These are phyloP conservation scores for Amphiura filiformis DNA, from an alignment of 35 echinoderm and acorn worm genomes.

Conservation along the genomic window DNA sequence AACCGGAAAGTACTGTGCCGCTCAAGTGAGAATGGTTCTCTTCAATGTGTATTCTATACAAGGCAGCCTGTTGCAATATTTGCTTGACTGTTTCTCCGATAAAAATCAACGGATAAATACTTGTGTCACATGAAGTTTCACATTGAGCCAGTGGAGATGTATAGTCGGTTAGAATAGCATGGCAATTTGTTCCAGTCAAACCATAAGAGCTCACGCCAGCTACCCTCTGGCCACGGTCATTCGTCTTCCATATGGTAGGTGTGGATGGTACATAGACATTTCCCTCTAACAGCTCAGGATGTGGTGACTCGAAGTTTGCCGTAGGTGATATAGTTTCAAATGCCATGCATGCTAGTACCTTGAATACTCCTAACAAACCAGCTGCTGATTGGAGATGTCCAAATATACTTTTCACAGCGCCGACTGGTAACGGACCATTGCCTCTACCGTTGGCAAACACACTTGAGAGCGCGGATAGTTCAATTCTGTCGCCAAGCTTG, in stretches of 20 bases:
- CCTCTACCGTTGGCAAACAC: not conserved
- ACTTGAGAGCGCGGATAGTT: not conserved
- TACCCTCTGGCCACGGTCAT: not conserved
- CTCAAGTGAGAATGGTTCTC: not conserved
- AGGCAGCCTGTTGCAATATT: not conserved
- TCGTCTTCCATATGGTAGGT: not conserved
- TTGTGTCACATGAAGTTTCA: not conserved
- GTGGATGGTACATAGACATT: not conserved
- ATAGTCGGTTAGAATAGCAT: not conserved
- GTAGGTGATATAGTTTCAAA: constrained; percentile 1
- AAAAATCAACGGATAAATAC: not conserved
- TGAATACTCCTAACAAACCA: constrained; percentile 18
- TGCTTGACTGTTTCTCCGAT: not conserved
- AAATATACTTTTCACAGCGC: constrained; percentile 2
- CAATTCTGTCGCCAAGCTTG: not conserved
- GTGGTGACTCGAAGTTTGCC: constrained; percentile 5
- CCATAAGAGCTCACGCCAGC: not conserved
- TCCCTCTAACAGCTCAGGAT: not conserved
- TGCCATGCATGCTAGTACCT: constrained; percentile 7
- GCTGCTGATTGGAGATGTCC: constrained; percentile 7
- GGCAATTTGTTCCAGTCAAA: constrained; percentile 1
- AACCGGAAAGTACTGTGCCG: not conserved
- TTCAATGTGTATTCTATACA: constrained; percentile 1
- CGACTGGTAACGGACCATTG: not conserved
- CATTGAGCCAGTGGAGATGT: not conserved